Percentiles rank a stretch among this genome's conserved stretches.
phyloP scores from a whole-genome alignment of 2,113 vertebrate species.

The Petaurus breviceps region DNA sequence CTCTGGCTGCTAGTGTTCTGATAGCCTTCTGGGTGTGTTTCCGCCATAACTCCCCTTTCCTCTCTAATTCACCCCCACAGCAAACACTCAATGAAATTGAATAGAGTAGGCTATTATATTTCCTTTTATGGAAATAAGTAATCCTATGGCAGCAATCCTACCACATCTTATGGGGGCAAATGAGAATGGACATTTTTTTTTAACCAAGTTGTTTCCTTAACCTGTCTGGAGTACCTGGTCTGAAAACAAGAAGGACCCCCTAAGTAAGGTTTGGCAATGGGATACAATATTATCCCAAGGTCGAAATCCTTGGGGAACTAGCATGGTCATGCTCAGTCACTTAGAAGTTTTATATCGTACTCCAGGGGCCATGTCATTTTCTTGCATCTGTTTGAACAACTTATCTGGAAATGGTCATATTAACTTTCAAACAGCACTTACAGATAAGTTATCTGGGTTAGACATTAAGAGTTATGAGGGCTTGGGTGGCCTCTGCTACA shows the following conservation, averaged over 20 bases:
- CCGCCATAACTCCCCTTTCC: neutral
- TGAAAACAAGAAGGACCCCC: neutral
- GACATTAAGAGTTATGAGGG: neutral
- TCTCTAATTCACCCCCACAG: neutral
- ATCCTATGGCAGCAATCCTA: neutral
- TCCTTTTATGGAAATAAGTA: neutral
- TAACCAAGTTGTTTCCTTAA: neutral
- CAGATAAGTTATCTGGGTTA: neutral
- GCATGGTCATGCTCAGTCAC: neutral
- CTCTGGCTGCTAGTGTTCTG: neutral
- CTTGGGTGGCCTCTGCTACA: neutral
- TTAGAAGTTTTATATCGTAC: neutral
- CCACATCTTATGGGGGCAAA: neutral
- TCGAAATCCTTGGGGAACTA: neutral
- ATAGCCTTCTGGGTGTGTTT: neutral
- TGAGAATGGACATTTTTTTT: neutral
- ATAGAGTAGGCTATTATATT: neutral
- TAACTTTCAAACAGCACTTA: conserved; percentile 3
- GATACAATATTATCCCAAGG: neutral
- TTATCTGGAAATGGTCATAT: neutral
- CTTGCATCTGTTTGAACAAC: neutral
- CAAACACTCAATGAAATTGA: neutral
- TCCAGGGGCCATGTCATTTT: neutral
- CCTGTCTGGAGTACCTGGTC: neutral
- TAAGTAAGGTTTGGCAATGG: neutral